Evolutionary conservation across 2,113 vertebrate genomes (phyloP).

Genomic region (Xiphophorus maculatus): DNA sequence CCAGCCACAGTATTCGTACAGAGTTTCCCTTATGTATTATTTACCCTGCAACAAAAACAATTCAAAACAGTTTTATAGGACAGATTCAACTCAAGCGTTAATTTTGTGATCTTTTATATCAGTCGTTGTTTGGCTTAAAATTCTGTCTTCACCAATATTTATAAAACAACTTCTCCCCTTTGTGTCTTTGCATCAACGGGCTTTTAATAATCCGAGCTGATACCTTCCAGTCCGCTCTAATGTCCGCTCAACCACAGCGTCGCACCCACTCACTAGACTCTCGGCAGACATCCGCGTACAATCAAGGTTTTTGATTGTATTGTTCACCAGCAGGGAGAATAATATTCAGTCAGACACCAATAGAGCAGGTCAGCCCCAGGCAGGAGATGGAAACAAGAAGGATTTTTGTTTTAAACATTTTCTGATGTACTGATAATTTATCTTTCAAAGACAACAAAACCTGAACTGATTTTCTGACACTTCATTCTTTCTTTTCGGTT

Average conservation of each 20-base stretch:
- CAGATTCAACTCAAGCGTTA: too few relatives aligned
- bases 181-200: background rate
- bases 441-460: background rate
- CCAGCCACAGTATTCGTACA: too few relatives aligned
- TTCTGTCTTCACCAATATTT: too few relatives aligned
- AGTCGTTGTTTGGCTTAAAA: too few relatives aligned
- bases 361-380: background rate
- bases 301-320: background rate
- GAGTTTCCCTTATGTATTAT: too few relatives aligned
- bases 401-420: background rate
- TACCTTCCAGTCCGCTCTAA: too few relatives aligned
- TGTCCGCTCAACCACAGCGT: too few relatives aligned
- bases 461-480: background rate
- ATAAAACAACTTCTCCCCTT: background rate
- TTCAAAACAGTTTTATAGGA: too few relatives aligned
- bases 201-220: background rate
- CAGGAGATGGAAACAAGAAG: background rate
- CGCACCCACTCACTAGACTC: background rate
- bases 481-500: background rate
- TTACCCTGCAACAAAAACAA: too few relatives aligned
- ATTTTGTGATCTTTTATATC: too few relatives aligned
- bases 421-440: background rate
- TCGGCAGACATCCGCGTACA: background rate
- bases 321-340: background rate
- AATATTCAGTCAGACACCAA: background rate